phyloP scores from a whole-genome alignment of 2,113 vertebrate species.

The Oriolus oriolus region DNA sequence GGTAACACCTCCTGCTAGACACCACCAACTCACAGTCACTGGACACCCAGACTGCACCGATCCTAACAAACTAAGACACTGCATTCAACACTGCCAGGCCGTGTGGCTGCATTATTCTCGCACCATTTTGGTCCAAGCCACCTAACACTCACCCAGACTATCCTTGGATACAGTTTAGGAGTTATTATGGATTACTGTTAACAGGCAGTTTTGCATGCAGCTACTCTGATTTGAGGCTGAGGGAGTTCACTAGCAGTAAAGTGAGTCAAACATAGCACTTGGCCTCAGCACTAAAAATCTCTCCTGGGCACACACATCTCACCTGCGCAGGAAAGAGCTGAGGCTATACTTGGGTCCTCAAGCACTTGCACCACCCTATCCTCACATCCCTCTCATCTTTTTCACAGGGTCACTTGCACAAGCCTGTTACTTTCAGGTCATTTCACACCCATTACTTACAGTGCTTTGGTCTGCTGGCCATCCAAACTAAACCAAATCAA shows the following conservation, averaged over 20 bases:
- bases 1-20: background rate
- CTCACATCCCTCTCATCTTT: background rate
- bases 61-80: background rate
- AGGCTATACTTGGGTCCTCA: background rate
- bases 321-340: background rate
- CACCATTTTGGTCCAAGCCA: background rate
- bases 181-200: background rate
- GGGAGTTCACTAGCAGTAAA: background rate
- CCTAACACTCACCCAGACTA: background rate
- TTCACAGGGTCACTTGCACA: background rate
- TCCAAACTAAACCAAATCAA: background rate
- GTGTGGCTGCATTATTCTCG: fast-evolving
- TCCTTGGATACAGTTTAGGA: background rate
- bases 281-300: background rate
- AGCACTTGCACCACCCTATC: fast-evolving
- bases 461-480: background rate
- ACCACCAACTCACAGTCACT: background rate
- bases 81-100: background rate
- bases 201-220: background rate
- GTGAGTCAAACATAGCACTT: background rate
- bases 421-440: background rate
- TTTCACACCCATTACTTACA: background rate
- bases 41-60: background rate
- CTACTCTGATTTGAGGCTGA: background rate
- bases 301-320: background rate